Base-by-base conservation (phyloP, 92 coral and sea anemone species). In the Epizoanthus stellaris region DNA sequence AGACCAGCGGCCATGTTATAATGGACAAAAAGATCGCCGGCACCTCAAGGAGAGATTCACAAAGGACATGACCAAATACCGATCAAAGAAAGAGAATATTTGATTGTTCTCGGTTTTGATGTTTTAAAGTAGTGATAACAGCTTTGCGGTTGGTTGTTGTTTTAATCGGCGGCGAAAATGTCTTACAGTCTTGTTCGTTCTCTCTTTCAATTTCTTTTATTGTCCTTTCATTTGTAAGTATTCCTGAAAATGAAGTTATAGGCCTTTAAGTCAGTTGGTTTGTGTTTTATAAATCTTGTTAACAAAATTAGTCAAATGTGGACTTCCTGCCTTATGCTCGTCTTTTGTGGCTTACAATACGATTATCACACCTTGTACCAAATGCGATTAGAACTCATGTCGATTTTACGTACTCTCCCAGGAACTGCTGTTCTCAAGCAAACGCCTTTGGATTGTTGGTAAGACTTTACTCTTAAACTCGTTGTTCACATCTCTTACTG, bases 221-320 rank as follows among this genome's bases (percentile, higher is more conserved):
- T 92, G 84, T 70, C 88, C 70, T 77, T 94, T 39, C 76, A 86
- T n/a, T 75, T 92, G 98, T 94, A 76, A 94, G 98, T 94, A 87
- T 56, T 70, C 21, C 43, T 53, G 73, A 17, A 15, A 20, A 42
- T 62, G 17, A 42, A 17, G 58, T 40, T 47, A 67, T 57, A 25
- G 6, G 83, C 58, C 15, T 43, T 63, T 42, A 52, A 52, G 56
- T 6, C 12, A 52, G 83, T 20, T 79, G 7, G 12, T 68, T 36
- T 68, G n/a, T 66, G 56, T 52, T 52, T 3, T 52, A 1, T 6
- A 68, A 68, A 68, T 68, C 49, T 14, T 68, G 59, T 47, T 72
- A 72, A 42, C 77, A 20, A 20, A 4, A 20, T 43, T 40, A 49
- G 36, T 19, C 60, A 72, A 72, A 43, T 45, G 30, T 9, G 9